phyloP scores from a whole-genome alignment of 2,797 vertebrate genomes.

The Enteromius unitaeniatus region DNA sequence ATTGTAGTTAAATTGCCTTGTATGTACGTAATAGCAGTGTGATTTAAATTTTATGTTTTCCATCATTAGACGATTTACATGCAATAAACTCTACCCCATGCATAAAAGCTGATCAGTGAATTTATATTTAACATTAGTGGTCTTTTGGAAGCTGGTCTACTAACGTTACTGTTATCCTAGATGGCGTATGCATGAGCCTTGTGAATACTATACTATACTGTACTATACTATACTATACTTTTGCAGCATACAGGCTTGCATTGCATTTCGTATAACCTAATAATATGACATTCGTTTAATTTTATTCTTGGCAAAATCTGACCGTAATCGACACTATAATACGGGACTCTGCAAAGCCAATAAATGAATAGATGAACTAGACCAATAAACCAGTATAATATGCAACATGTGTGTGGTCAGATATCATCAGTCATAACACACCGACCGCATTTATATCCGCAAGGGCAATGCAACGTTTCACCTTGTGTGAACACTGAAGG shows the following conservation, averaged over 20 bases:
- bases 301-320: background rate
- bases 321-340: background rate
- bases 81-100: background rate
- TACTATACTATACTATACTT: background rate
- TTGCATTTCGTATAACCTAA: background rate
- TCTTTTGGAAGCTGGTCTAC: constrained; percentile 6
- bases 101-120: background rate
- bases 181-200: constrained; percentile 41
- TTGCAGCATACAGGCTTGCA: background rate
- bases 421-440: constrained; percentile 34
- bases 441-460: constrained; percentile 39
- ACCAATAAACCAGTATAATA: constrained; percentile 1
- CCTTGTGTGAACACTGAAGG: constrained; percentile 74
- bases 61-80: background rate
- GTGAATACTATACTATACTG: background rate
- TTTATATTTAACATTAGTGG: background rate
- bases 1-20: background rate
- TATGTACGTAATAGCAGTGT: background rate
- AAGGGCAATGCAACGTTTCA: constrained; percentile 72
- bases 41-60: background rate
- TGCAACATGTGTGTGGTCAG: constrained; percentile 29
- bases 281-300: background rate
- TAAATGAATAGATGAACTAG: constrained; percentile 23
- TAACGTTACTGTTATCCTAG: constrained; percentile 35
- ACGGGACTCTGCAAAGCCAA: background rate